Evolutionary conservation across 1,140 invertebrate species (phyloP).

Genomic region (Helicoverpa armigera): DNA sequence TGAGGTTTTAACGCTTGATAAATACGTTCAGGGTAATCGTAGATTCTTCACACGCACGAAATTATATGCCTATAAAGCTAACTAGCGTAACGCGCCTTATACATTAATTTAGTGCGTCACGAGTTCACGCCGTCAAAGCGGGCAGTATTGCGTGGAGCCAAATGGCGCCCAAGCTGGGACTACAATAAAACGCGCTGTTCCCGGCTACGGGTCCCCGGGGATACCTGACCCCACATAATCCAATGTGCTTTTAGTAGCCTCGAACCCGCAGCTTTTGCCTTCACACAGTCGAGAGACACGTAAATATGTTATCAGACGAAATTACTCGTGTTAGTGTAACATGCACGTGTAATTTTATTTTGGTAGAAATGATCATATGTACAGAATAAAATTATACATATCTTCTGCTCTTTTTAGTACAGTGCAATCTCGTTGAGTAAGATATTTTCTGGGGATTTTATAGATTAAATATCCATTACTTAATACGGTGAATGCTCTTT

Average conservation of each 20-base stretch:
- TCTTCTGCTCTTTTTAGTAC: no score
- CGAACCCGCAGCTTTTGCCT: slow-evolving; percentile 33
- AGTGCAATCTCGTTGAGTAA: no score
- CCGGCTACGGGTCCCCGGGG: slow-evolving; percentile 28
- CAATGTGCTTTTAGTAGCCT: slow-evolving; percentile 50
- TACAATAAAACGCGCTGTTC: slow-evolving; percentile 27
- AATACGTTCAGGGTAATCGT: neutral
- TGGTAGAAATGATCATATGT: no score
- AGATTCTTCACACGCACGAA: neutral
- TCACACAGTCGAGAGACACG: slow-evolving; percentile 23
- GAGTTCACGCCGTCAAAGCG: neutral
- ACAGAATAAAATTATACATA: no score
- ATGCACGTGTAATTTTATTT: neutral
- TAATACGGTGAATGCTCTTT: neutral
- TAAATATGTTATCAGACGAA: neutral
- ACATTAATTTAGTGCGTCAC: slow-evolving; percentile 7
- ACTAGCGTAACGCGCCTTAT: neutral
- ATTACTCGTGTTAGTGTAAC: neutral
- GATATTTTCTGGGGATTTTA: neutral
- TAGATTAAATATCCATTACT: neutral
- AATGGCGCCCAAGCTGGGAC: slow-evolving; percentile 48
- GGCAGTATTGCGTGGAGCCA: slow-evolving; percentile 8
- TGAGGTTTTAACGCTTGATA: neutral
- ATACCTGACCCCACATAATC: slow-evolving; percentile 37
- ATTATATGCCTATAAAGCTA: neutral